Base-by-base conservation (phyloP, 2,888 invertebrate genomes). In the Holacanthella duospinosa region DNA sequence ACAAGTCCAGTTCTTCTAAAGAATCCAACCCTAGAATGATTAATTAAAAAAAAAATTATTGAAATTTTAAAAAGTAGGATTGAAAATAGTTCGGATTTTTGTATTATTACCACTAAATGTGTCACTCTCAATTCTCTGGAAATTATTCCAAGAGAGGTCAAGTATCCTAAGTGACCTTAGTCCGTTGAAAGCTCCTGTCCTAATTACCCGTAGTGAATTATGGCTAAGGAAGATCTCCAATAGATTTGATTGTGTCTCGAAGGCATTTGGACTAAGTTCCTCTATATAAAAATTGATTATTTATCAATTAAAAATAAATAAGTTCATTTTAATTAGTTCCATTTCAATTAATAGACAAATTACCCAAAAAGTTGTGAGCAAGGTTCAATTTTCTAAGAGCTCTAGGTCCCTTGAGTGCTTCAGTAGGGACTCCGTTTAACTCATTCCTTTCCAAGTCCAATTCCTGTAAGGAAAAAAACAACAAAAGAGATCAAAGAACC, bases 61-160 rank as follows among this genome's bases (percentile, higher is more conserved):
- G 29, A 29, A 60, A 28, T 21, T 43, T 55, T 48, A 4, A 48
- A 21, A 48, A 9, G 6, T 6, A 36, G 36, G 36, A 36, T 6
- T 6, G 6, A 16, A 36, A 36, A 16, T 16, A 6, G 36, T 36
- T 12, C 6, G 36, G 36, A 16, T 16, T 36, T 16, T 6, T 12
- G 36, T 36, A 36, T 36, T 36, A 4, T 72, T 75, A 79, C 81
- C 84, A 77, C 85, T 84, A 74, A 92, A 89, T 60, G 89, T 86
- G 75, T 90, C 89, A 76, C 89, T 89, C 77, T 91, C 90, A 74
- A 93, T 84, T 73, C 86, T 85, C 9, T 84, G 83, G 21, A 93
- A 81, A 68, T 87, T 83, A 78, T 93, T 93, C 69, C 86, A 84
- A 1, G 87, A 85, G 58, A 92, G 78, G 75, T 86, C 86, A 36